Conservation (phyloP, 2,797 vertebrate genomes). For the Oceanodroma leucorhoa region DNA sequence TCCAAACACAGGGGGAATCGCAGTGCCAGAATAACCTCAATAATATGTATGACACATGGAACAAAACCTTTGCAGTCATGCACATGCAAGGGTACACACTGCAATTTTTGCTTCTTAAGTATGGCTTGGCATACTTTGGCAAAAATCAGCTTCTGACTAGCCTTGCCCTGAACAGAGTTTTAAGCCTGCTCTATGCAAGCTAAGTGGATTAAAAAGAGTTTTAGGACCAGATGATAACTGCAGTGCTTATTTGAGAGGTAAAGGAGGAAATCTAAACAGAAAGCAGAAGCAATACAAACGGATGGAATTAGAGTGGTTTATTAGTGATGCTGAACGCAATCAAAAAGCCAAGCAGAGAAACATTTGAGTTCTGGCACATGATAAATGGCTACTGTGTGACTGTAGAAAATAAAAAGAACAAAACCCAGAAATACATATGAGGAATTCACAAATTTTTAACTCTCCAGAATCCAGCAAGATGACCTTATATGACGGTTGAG, state of each 20-base stretch:
- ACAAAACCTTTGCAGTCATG: not conserved
- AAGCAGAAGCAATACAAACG: not conserved
- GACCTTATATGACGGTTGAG: not conserved
- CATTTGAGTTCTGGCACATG: not conserved
- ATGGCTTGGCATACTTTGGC: not conserved
- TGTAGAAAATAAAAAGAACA: not conserved
- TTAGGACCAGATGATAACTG: not conserved
- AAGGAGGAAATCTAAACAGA: not conserved
- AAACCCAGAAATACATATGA: not conserved
- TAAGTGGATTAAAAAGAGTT: not conserved
- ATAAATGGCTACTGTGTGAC: not conserved
- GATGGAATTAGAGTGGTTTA: not conserved
- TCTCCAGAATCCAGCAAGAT: not conserved
- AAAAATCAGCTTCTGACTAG: not conserved
- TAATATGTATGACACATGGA: rapidly evolving
- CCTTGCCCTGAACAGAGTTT: not conserved
- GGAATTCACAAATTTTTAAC: not conserved
- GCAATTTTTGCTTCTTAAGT: not conserved
- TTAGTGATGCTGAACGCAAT: not conserved
- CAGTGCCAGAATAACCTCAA: not conserved
- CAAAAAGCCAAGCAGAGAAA: not conserved
- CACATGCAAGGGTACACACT: rapidly evolving
- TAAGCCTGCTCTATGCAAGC: not conserved
- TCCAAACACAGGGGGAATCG: not conserved
- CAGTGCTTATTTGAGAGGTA: not conserved